Conservation (phyloP, 2,797 vertebrate genomes). For the Anguilla obscura region DNA sequence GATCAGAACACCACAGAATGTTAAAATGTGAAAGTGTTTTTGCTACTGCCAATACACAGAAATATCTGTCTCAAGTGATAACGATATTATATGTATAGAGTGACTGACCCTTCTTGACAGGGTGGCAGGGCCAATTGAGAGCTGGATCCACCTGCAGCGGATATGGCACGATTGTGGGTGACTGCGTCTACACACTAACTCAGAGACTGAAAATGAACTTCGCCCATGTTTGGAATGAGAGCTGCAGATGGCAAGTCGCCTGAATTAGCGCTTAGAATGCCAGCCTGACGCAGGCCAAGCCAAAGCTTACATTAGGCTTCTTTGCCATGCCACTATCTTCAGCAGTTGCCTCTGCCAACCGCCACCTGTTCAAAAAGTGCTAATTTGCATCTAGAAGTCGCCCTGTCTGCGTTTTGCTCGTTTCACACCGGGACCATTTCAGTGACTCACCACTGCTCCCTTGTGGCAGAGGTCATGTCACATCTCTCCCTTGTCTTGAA, state of each 20-base stretch:
- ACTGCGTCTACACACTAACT: background rate
- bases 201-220: background rate
- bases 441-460: slow-evolving; percentile 22
- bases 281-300: background rate
- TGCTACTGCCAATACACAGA: background rate
- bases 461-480: background rate
- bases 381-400: background rate
- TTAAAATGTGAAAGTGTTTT: background rate
- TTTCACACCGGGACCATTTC: background rate
- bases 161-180: background rate
- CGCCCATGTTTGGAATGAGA: background rate
- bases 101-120: background rate
- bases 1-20: background rate
- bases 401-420: too few species aligned
- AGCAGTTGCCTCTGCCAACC: background rate
- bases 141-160: background rate
- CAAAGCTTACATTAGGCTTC: background rate
- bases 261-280: background rate
- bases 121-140: background rate
- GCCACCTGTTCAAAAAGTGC: background rate
- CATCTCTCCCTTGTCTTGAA: background rate
- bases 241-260: background rate
- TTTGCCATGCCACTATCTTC: background rate
- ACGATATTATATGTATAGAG: background rate
- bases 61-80: background rate